Percentiles rank a stretch among this genome's conserved stretches.
These are phyloP conservation scores for Phyto melanocephala DNA, from an alignment of 2,888 invertebrate genomes.

Conservation along the genomic window DNA sequence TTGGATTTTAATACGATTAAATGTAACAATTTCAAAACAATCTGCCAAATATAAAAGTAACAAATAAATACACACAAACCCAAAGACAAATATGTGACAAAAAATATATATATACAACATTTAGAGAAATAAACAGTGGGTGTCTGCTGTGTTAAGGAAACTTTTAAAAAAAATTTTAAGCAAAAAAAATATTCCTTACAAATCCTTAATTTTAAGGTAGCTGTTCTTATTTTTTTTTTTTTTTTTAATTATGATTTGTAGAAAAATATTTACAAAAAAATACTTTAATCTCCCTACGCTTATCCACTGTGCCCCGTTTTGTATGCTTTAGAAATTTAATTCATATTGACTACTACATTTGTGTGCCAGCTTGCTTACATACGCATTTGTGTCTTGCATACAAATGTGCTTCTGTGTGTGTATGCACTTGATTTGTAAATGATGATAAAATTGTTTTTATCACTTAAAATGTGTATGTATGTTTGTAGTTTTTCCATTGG, in stretches of 20 bases:
- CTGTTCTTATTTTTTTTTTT: too few species aligned
- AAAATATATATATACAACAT: too few species aligned
- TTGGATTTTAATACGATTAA: conserved; percentile 65
- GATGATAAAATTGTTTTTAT: conserved; percentile 48
- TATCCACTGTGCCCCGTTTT: background rate
- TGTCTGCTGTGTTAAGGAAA: too few species aligned
- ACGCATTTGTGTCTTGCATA: background rate
- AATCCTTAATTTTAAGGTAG: too few species aligned
- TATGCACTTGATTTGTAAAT: conserved; percentile 31
- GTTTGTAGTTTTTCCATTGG: conserved; percentile 21
- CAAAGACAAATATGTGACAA: background rate
- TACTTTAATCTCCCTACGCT: too few species aligned
- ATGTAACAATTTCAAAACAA: conserved; percentile 63
- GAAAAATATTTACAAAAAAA: too few species aligned
- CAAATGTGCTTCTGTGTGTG: background rate
- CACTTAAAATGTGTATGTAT: conserved; percentile 39
- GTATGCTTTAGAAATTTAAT: background rate
- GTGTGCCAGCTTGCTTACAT: background rate
- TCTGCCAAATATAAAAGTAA: conserved; percentile 51
- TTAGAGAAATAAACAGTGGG: too few species aligned
- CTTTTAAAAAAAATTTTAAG: too few species aligned
- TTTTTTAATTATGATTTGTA: too few species aligned
- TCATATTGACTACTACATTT: background rate
- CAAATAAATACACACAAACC: background rate
- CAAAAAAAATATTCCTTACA: too few species aligned